A percentile compares a stretch with the other conserved stretches of the same genome.
Evolutionary conservation across 1,140 invertebrate genomes (phyloP).

Genomic region (Drosophila ambigua): DNA sequence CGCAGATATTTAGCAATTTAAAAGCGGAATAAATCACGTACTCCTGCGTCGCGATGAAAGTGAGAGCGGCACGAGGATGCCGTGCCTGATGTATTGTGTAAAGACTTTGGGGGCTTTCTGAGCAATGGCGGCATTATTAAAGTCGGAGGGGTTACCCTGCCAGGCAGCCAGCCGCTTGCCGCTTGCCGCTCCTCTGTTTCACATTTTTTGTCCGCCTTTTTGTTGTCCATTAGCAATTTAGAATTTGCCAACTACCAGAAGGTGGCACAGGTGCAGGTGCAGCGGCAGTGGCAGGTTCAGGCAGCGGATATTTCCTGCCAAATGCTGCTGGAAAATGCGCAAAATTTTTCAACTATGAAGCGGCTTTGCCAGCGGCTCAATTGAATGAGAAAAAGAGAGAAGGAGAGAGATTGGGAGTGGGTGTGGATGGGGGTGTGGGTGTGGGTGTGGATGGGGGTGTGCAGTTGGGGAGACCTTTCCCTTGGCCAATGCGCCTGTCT

Average conservation of each 20-base stretch:
- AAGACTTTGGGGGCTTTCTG: conserved; percentile 47
- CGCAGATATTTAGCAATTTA: conserved; percentile 69
- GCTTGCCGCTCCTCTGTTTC: background rate
- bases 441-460: background rate
- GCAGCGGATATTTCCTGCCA: conserved; percentile 37
- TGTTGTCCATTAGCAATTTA: conserved; percentile 68
- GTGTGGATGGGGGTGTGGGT: background rate
- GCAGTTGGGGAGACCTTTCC: background rate
- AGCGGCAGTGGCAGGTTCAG: conserved; percentile 20
- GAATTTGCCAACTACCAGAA: conserved; percentile 36
- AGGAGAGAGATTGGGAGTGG: background rate
- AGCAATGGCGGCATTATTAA: conserved; percentile 74
- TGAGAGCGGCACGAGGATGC: background rate
- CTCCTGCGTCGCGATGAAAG: conserved; percentile 24
- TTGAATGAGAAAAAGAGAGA: background rate
- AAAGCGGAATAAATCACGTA: conserved; percentile 69
- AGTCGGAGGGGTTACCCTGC: conserved; percentile 9
- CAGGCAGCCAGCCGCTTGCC: too few species aligned
- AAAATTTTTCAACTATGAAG: conserved; percentile 50
- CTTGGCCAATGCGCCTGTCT: conserved; percentile 52
- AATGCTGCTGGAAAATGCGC: conserved; percentile 47
- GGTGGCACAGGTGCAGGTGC: conserved; percentile 46
- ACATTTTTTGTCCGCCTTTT: conserved; percentile 6
- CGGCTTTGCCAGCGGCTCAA: conserved; percentile 46
- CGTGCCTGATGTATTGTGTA: conserved; percentile 56